These are phyloP conservation scores for Muscicapa striata DNA, from an alignment of 2,797 vertebrate species.

Conservation along the genomic window DNA sequence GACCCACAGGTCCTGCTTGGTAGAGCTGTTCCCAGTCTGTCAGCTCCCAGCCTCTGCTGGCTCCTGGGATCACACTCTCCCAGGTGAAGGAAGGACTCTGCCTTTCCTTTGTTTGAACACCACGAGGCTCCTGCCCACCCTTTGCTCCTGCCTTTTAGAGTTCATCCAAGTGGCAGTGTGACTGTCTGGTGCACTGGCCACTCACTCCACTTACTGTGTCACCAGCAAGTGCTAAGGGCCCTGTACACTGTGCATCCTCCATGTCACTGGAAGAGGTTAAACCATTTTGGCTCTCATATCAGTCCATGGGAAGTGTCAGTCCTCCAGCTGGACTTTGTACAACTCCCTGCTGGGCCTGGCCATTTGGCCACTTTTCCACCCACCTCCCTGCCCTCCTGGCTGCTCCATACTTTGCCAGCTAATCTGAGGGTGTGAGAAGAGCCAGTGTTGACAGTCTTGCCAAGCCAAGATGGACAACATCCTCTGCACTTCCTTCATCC, in stretches of 20 bases:
- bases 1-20: background rate
- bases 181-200: background rate
- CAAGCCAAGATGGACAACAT: background rate
- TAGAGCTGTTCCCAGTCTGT: background rate
- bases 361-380: background rate
- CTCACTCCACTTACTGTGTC: background rate
- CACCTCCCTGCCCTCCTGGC: background rate
- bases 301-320: too few species aligned
- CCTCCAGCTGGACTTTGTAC: background rate
- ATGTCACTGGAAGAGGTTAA: background rate
- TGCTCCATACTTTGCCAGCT: background rate
- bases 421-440: background rate
- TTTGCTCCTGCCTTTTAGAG: background rate
- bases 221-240: background rate
- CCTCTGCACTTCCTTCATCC: background rate
- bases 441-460: background rate
- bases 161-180: background rate
- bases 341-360: background rate
- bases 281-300: accelerated
- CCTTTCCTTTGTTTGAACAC: background rate
- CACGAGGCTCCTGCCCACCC: background rate
- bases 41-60: background rate
- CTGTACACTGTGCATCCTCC: background rate
- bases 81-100: background rate
- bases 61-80: background rate